Base-by-base conservation (phyloP, 2,888 invertebrate species). In the Lasius fuliginosus region DNA sequence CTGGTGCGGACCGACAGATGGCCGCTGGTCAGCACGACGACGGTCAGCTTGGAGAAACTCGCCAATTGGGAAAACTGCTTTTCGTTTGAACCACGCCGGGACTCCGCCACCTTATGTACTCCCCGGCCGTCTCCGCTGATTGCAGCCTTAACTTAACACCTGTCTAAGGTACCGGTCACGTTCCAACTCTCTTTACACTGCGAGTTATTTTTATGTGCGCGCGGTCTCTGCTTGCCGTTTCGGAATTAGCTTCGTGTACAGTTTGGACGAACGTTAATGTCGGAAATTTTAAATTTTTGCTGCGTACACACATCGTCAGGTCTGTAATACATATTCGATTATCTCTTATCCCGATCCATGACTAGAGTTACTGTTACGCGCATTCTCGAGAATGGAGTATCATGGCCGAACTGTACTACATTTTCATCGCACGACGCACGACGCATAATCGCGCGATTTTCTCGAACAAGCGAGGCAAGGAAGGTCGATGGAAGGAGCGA, bases 1-100 rank as follows among this genome's bases (percentile, higher is more conserved):
- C 92, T 86, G 88, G 90, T 88, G 89, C 88, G 88, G 91, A 75
- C 92, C 94, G 92, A 92, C 94, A 94, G 94, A 94, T 94, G 94
- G 94, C 94, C 92, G 85, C 90, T 94, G 93, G 93, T 93, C 93
- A 92, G 89, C 89, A 79, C 75, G 82, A 79, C 75, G 82, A 82
- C 67, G 53, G 53, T 53, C 82, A 62, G 60, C 69, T 74, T 85
- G 85, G 86, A 84, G 71, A 87, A 87, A 85, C 89, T 90, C 84
- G 76, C 86, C 87, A 85, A 90, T 88, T 85, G 87, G 82, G 83
- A 82, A 87, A 92, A 89, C 85, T 69, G 83, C 85, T 85, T 83
- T 56, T 75, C 40, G 67, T 65, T 74, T 74, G 79, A 60, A 33
- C 60, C 79, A 60, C 74, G 58, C 42, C 46, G 30, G 42, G 65